These are phyloP conservation scores for Darevskia nairensis DNA, from an alignment of 2,797 vertebrate genomes.

Conservation along the genomic window DNA sequence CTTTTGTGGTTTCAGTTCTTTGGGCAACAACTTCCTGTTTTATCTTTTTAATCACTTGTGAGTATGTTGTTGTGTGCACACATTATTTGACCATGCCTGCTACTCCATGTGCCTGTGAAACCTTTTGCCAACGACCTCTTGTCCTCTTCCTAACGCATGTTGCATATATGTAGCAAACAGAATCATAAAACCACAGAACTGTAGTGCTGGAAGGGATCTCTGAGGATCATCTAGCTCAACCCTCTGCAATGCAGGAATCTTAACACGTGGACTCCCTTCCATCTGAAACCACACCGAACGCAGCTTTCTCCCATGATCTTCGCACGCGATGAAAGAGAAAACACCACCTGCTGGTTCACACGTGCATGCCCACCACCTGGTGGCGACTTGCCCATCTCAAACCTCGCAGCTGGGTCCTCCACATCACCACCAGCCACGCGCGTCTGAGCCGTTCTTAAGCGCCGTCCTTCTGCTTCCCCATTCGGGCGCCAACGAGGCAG, in stretches of 20 bases:
- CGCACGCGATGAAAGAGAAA: not conserved
- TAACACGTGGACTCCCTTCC: no score
- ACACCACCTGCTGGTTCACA: not conserved
- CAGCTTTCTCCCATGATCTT: no score
- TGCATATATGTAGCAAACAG: not conserved
- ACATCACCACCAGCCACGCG: not conserved
- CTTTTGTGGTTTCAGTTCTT: not conserved
- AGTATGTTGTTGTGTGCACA: not conserved
- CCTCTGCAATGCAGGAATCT: no score
- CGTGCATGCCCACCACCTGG: not conserved
- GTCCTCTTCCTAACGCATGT: not conserved
- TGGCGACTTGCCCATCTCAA: not conserved
- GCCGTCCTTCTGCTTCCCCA: no score
- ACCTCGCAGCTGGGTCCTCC: not conserved
- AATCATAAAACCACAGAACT: no score
- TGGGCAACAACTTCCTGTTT: not conserved
- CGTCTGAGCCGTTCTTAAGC: not conserved
- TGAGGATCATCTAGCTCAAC: no score
- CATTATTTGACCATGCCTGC: no score
- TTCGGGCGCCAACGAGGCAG: not conserved
- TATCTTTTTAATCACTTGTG: not conserved
- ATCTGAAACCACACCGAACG: no score
- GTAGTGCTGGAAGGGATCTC: no score
- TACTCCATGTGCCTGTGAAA: not conserved
- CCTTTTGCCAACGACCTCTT: not conserved